Base-by-base conservation (phyloP, 2,113 vertebrate species). In the Mionectes macconnelli region DNA sequence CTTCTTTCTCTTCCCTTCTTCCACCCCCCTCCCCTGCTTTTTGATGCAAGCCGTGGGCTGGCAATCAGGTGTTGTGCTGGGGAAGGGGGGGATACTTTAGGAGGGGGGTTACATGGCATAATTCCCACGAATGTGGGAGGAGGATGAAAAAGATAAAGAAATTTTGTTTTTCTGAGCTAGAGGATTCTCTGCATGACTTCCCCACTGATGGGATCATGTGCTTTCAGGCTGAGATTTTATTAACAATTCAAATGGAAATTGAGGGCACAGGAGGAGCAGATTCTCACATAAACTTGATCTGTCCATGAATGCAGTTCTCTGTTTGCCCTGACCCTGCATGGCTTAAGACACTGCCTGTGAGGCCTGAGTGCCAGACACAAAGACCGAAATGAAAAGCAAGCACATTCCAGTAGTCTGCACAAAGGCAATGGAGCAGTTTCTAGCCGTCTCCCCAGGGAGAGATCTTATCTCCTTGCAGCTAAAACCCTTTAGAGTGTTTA, bases 241-340 rank as follows among this genome's bases (percentile, higher is more conserved):
- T 98, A 98, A 98, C 98, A 98, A 99, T 99, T 99, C 99, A 99
- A 99, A 99, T 99, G 99, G 98, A 99, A 99, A 99, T 99, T 96
- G 96, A 97, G 99, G 98, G 98, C 98, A 99, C 98, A 95, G 96
- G 97, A 98, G 98, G 98, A 98, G 98, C 98, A 98, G 98, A 99
- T 99, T 99, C 99, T 99, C 99, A 99, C 99, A 99, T 99, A 98
- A 99, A 99, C 98, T 99, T 99, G 98, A 99, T 99, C 98, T 99
- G 98, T 98, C 98, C 98, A 98, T 99, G 99, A 99, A 99, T 99
- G 98, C 98, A 96, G 97, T 98, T 98, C 98, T 99, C 98, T 99
- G 99, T 99, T 98, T 98, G 98, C 97, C 97, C 98, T 99, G 98
- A 99, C 98, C 98, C 98, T 96, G 98, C 97, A 91, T 98, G 98